phyloP scores from a whole-genome alignment of 2,113 vertebrate species.

The Myxocyprinus asiaticus region DNA sequence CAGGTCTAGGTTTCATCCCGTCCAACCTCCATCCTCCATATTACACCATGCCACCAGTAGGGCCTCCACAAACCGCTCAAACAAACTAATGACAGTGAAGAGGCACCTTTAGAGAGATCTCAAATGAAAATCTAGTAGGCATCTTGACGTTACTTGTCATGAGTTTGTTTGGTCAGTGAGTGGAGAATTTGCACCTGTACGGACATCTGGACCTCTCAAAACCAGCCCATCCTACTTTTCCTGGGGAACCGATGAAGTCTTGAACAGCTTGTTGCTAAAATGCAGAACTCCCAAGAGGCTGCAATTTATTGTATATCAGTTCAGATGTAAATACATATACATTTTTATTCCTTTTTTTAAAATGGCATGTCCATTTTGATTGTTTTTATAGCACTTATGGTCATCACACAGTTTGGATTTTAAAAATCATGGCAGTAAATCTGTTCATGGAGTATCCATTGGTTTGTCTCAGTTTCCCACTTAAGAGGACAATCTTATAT shows the following conservation, averaged over 20 bases:
- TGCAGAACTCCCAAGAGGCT: slow-evolving; percentile 46
- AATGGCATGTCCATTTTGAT: slow-evolving; percentile 13
- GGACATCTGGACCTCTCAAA: slow-evolving; percentile 36
- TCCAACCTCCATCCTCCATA: slow-evolving; percentile 3
- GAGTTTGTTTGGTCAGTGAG: slow-evolving; percentile 43
- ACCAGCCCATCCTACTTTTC: slow-evolving; percentile 39
- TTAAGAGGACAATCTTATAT: neutral
- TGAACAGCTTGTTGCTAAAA: slow-evolving; percentile 56
- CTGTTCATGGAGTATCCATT: neutral
- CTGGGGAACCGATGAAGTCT: slow-evolving; percentile 71
- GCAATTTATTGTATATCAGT: slow-evolving; percentile 37
- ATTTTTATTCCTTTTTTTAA: slow-evolving; percentile 23
- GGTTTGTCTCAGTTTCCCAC: neutral
- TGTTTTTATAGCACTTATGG: neutral
- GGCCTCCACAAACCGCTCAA: slow-evolving; percentile 24
- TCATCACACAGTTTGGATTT: too few relatives aligned
- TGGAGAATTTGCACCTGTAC: slow-evolving; percentile 32
- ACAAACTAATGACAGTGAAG: slow-evolving; percentile 10
- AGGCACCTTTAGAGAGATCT: slow-evolving; percentile 10
- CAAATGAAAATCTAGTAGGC: neutral
- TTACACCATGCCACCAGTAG: slow-evolving; percentile 43
- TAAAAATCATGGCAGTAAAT: too few relatives aligned
- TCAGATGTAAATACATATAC: slow-evolving; percentile 18
- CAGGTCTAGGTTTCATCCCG: slow-evolving; percentile 68
- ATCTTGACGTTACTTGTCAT: too few relatives aligned